Evolutionary conservation across 2,797 vertebrate species (phyloP).

Genomic region (Notamacropus eugenii): DNA sequence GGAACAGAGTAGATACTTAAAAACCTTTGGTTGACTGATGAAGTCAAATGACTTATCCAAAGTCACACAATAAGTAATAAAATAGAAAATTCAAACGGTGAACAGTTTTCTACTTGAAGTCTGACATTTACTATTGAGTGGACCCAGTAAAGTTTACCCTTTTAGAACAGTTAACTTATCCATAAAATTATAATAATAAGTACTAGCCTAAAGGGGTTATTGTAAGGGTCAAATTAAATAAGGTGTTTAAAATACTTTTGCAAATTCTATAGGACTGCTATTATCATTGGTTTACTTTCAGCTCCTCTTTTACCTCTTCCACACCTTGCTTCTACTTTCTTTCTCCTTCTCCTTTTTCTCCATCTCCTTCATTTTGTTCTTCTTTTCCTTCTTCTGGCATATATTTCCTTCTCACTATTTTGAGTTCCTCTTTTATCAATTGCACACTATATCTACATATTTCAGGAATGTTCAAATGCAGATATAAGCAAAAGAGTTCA

Average conservation of each 20-base stretch:
- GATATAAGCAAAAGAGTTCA: conserved; percentile 15
- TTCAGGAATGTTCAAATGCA: conserved; percentile 32
- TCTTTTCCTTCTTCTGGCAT: conserved; percentile 31
- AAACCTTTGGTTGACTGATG: not conserved
- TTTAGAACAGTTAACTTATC: not conserved
- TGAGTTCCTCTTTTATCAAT: not conserved
- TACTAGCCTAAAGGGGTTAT: not conserved
- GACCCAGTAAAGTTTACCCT: not conserved
- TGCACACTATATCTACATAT: not conserved
- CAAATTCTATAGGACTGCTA: not conserved
- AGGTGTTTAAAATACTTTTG: not conserved
- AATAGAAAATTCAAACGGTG: not conserved
- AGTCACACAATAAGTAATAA: not conserved
- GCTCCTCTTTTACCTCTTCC: not conserved
- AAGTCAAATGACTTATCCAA: not conserved
- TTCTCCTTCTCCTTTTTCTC: not conserved
- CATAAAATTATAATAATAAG: not conserved
- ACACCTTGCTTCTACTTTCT: too few species aligned
- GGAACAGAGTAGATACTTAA: not conserved
- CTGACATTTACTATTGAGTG: not conserved
- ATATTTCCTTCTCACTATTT: conserved; percentile 10
- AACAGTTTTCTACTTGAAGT: not conserved
- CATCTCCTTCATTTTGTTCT: not conserved
- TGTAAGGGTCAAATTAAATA: not conserved
- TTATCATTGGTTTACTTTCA: not conserved